Conservation (phyloP, 2,888 invertebrate genomes). For the Drosophila testacea region DNA sequence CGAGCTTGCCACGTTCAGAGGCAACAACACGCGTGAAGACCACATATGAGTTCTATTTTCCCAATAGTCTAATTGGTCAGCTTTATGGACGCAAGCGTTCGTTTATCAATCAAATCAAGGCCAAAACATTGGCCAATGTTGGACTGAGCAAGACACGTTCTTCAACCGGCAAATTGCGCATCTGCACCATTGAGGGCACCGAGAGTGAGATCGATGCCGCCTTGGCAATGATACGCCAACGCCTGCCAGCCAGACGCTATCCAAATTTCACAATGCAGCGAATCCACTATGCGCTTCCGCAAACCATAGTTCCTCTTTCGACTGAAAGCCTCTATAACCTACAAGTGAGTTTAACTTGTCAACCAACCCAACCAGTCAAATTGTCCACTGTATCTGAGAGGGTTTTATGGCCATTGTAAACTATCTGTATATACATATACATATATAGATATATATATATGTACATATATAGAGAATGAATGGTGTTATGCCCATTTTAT, state of each 20-base stretch:
- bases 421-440: constrained; percentile 2
- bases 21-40: constrained; percentile 76
- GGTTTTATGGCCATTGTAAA: constrained; percentile 28
- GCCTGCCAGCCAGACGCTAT: constrained; percentile 93
- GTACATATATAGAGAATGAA: neutral
- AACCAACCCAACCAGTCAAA: constrained; percentile 2
- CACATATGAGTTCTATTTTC: constrained; percentile 89
- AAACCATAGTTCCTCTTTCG: constrained; percentile 84
- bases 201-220: constrained; percentile 92
- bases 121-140: constrained; percentile 92
- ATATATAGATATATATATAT: neutral
- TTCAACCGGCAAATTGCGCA: constrained; percentile 89
- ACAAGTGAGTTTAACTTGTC: constrained; percentile 83
- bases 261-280: constrained; percentile 90
- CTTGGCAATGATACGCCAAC: constrained; percentile 92
- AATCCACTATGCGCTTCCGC: constrained; percentile 83
- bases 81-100: constrained; percentile 94
- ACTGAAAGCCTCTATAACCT: constrained; percentile 84
- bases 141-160: constrained; percentile 90
- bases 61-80: constrained; percentile 91
- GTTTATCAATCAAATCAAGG: constrained; percentile 92
- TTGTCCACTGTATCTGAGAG: constrained; percentile 22
- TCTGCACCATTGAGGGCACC: constrained; percentile 93
- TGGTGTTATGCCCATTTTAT: no score
- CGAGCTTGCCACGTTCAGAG: constrained; percentile 83